A percentile compares a stretch with the other conserved stretches of the same genome.
phyloP scores from a whole-genome alignment of 1,140 invertebrate genomes.

The Scaptodrosophila lebanonensis region DNA sequence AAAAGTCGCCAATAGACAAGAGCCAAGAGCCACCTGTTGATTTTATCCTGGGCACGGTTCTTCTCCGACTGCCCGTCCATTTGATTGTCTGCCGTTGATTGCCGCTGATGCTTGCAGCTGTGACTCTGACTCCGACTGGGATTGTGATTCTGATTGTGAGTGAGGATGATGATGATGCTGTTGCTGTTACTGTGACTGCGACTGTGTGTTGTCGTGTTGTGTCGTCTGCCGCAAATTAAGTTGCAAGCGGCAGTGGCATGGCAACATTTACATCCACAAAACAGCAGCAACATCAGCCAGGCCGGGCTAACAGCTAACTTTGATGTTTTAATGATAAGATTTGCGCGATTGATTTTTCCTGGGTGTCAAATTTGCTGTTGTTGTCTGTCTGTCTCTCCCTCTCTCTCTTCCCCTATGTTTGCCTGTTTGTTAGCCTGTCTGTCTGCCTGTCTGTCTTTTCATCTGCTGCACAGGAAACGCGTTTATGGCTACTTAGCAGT shows the following conservation, averaged over 20 bases:
- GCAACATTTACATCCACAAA: conserved; percentile 64
- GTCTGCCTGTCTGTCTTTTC: too few relatives aligned
- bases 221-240: conserved; percentile 54
- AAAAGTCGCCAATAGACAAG: conserved; percentile 36
- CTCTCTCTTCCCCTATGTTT: too few relatives aligned
- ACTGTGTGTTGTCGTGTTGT: conserved; percentile 29
- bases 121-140: too few relatives aligned
- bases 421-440: too few relatives aligned
- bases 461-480: neutral
- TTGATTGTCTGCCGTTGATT: conserved; percentile 72
- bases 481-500: too few relatives aligned
- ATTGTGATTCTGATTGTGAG: too few relatives aligned
- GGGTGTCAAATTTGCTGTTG: conserved; percentile 54
- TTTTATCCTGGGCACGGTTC: conserved; percentile 61
- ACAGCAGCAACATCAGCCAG: too few relatives aligned
- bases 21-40: conserved; percentile 55
- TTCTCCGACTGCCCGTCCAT: conserved; percentile 44
- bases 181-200: neutral
- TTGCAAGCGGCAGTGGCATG: conserved; percentile 48
- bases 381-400: too few relatives aligned
- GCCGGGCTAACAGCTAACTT: conserved; percentile 55
- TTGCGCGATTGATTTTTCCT: conserved; percentile 68
- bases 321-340: conserved; percentile 75
- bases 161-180: too few relatives aligned
- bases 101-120: conserved; percentile 71